These are phyloP conservation scores for Heliconius hewitsoni DNA, from an alignment of 1,140 invertebrate genomes.

Conservation along the genomic window DNA sequence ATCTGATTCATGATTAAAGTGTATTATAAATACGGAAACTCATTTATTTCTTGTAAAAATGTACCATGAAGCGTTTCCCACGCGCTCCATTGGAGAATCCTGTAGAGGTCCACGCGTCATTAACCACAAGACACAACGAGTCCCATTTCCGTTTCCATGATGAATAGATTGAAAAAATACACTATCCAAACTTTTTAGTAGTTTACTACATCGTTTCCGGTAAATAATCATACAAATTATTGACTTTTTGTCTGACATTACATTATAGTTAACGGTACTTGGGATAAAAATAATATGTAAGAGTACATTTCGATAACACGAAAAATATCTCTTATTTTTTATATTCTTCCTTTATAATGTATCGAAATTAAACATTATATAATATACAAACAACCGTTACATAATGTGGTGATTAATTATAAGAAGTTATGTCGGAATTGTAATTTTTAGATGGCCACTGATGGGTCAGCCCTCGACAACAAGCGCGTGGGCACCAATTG, in stretches of 20 bases:
- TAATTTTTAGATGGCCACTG: slow-evolving; percentile 60
- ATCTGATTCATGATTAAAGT: not conserved
- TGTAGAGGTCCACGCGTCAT: slow-evolving; percentile 60
- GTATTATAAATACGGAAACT: not conserved
- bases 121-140: slow-evolving; percentile 43
- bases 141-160: slow-evolving; percentile 66
- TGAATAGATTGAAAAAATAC: slow-evolving; percentile 40
- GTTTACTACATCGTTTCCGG: not conserved
- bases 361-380: not conserved
- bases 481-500: slow-evolving; percentile 70
- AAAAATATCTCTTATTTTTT: too few relatives aligned
- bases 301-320: too few relatives aligned
- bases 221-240: not conserved
- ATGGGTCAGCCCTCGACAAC: slow-evolving; percentile 55
- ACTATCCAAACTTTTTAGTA: not conserved
- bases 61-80: slow-evolving; percentile 54
- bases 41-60: slow-evolving; percentile 9
- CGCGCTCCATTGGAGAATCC: slow-evolving; percentile 59
- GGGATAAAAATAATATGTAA: not conserved
- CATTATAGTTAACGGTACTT: not conserved
- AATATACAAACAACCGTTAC: not conserved
- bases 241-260: not conserved
- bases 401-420: slow-evolving; percentile 46
- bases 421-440: slow-evolving; percentile 63
- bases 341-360: not conserved